Conservation (phyloP, 64 coral and sea anemone genomes). For the Dendrophyllia cribrosa region DNA sequence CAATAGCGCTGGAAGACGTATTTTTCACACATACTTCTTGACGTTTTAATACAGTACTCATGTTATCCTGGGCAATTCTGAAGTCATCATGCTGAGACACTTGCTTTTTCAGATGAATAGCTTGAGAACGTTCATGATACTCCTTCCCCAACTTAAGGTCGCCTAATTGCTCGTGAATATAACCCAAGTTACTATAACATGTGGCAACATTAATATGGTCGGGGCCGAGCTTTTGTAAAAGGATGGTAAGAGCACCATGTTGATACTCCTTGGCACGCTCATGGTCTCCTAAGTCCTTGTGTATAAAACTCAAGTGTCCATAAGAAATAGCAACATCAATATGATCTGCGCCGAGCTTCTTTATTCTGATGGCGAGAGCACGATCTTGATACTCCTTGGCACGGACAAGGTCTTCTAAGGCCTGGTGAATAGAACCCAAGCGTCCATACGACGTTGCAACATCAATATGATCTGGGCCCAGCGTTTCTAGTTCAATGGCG, state of each 20-base stretch:
- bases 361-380: slow-evolving; percentile 8
- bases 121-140: no score
- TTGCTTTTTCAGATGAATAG: no score
- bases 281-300: background rate
- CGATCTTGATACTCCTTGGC: background rate
- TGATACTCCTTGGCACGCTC: slow-evolving; percentile 13
- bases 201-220: background rate
- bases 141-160: no score
- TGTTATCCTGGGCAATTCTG: no score
- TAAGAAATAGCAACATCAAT: background rate
- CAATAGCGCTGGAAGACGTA: no score
- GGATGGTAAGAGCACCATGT: background rate
- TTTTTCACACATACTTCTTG: no score
- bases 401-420: background rate
- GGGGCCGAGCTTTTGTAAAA: background rate
- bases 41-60: no score
- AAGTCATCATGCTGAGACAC: no score
- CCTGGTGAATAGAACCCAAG: background rate
- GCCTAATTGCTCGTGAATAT: background rate
- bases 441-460: background rate
- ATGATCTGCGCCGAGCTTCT: background rate
- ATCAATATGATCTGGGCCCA: background rate
- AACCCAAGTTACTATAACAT: background rate
- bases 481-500: background rate
- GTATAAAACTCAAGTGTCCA: background rate